Evolutionary conservation across 2,113 vertebrate genomes (phyloP), one percentile per base, ranked within the genome.

Genomic region (Lates calcarifer): DNA sequence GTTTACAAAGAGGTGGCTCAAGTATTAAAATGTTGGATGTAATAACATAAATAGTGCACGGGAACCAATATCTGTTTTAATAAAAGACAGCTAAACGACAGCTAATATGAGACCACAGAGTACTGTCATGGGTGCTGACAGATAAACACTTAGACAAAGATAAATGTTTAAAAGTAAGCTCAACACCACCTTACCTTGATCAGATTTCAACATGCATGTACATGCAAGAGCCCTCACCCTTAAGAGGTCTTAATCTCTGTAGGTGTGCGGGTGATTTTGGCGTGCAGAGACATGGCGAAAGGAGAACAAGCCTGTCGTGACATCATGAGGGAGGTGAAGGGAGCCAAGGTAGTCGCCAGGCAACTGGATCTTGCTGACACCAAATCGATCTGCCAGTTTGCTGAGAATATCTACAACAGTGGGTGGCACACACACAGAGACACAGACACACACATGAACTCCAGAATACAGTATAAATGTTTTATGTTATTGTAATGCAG

Each of bases 381-480:
- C 70, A 94, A 93, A 82, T 95, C 94, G 0, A 94, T 95, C 74
- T 95, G 92, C 86, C 89, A 89, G 72, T 95, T 95, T 83, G 93
- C 92, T 5, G 94, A 95, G 83, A 90, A 87, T 35, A 83, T 94
- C 76, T 95, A 95, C 84, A 91, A 92, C 85, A 92, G 94, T 95
- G 66, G 66, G 93, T 92, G 45, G 6, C 47, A 39, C 10, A 11
- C 20, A 2, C 37, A 11, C 20, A 28, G 13, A 57, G 31, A 20
- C 43, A 3, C 56, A 41, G 14, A 55, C 28, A 73, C 29, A 35
- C 8, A 49, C 6, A 67, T 0, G 17, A 6, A 63, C 41, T 15
- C n/a, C 9, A 4, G 28, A 66, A 45, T 55, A 56, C 37, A 31
- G 31, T 24, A 4, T 22, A 9, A 1, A 3, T 28, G 26, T 22